These are phyloP conservation scores for Lophius piscatorius DNA, from an alignment of 2,113 vertebrate species.

Conservation along the genomic window DNA sequence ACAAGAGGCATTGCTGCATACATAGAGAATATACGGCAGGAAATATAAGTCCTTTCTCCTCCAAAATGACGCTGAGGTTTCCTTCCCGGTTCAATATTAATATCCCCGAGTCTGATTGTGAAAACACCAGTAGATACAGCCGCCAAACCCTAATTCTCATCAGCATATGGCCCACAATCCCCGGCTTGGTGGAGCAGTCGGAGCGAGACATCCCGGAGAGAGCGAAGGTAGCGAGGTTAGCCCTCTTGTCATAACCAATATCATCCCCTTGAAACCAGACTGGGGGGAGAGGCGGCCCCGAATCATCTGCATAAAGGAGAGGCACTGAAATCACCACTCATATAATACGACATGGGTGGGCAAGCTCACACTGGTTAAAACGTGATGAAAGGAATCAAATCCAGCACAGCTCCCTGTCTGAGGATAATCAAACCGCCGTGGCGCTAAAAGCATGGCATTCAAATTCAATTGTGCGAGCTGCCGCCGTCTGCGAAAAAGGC, in stretches of 20 bases:
- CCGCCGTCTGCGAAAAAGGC: conserved; percentile 62
- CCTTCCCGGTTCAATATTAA: conserved; percentile 42
- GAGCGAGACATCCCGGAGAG: conserved; percentile 59
- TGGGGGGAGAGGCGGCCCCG: conserved; percentile 62
- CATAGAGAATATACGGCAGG: too few species aligned
- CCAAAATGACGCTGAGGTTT: conserved; percentile 43
- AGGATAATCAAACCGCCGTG: conserved; percentile 74
- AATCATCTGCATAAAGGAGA: conserved; percentile 73
- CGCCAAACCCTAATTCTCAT: conserved; percentile 54
- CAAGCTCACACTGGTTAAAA: conserved; percentile 73
- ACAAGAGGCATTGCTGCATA: too few species aligned
- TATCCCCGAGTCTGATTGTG: conserved; percentile 45
- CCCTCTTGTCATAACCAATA: conserved; percentile 74
- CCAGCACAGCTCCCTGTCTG: conserved; percentile 73
- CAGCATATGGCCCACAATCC: conserved; percentile 63
- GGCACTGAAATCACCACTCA: conserved; percentile 73
- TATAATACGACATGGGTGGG: conserved; percentile 70
- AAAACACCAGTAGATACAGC: conserved; percentile 64
- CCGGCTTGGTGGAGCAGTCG: conserved; percentile 40
- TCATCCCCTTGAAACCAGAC: conserved; percentile 66
- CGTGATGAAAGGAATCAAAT: conserved; percentile 76
- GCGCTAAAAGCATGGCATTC: conserved; percentile 75
- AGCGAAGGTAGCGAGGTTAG: conserved; percentile 63
- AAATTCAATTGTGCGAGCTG: conserved; percentile 72
- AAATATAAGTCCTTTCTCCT: too few species aligned